Base-by-base conservation (phyloP, 2,797 vertebrate genomes). In the Buceros bicornis region DNA sequence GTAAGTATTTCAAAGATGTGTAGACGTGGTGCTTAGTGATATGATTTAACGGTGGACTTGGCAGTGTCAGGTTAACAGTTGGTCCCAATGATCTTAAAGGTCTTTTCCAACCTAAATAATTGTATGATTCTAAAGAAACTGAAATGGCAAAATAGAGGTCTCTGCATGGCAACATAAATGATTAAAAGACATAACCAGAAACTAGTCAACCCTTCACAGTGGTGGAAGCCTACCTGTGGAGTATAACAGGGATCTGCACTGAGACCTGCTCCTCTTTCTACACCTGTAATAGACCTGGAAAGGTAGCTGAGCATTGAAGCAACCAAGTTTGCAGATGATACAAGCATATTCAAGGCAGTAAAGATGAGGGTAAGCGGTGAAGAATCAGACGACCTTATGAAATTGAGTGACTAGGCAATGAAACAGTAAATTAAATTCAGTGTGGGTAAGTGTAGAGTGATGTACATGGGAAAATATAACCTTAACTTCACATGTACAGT, bases 401-500 rank as follows among this genome's bases (percentile, higher is more conserved):
- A 95, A 94, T 50, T 80, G 93, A 96, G 93, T 67, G 86, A 94
- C 92, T 94, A 94, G 83, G 94, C 78, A 92, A 92, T 84, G 64
- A 88, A 93, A 93, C 5, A 31, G 90, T 84, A 96, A 96, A 95
- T 93, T 96, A 89, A 94, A 92, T 96, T 94, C 90, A 67, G 40
- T 82, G 78, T 54, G 76, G 71, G 24, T 93, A 96, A 96, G 74
- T 80, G 93, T 65, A 92, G 81, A 90, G 89, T 82, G 78, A 92
- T 81, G 77, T 82, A 93, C 85, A 82, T 25, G 83, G 89, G 90
- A 95, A 97, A 97, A 94, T 31, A 89, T 64, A 96, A 95, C 95
- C 93, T 93, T 92, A 95, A 91, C 78, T 95, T 94, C 87, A 89
- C 83, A 89, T 42, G 67, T 87, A 87, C 81, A n/a, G 87, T 91